These are phyloP conservation scores for Tarsius wallacei DNA, from an alignment of 2,797 vertebrate species.

Conservation along the genomic window DNA sequence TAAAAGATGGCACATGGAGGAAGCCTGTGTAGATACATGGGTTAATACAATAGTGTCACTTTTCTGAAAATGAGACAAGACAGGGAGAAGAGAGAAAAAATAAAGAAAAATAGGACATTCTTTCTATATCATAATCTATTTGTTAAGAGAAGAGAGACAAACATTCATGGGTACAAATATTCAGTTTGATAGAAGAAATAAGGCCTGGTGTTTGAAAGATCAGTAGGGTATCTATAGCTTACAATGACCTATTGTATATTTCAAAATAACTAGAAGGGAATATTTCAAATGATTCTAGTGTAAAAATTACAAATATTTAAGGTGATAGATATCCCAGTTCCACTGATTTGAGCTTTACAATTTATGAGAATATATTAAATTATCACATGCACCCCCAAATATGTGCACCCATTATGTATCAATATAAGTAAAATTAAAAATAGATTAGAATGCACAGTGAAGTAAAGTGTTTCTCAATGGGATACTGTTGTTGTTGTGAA, in stretches of 20 bases:
- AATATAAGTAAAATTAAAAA: background rate
- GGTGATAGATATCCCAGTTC: no score
- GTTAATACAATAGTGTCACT: no score
- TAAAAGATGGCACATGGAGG: background rate
- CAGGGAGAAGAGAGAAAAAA: background rate
- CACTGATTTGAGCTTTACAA: no score
- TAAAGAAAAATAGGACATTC: conserved; percentile 6
- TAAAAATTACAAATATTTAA: no score
- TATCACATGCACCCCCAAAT: no score
- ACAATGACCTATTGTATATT: background rate
- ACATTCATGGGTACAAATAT: background rate
- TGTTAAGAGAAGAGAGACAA: conserved; percentile 32
- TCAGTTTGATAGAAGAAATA: background rate
- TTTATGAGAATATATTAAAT: no score
- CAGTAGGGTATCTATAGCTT: background rate
- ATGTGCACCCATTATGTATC: no score
- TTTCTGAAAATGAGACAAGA: conserved; percentile 54
- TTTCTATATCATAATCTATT: conserved; percentile 22
- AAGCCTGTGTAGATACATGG: no score
- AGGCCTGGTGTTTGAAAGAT: background rate
- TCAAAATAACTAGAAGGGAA: no score
- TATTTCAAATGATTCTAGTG: no score
- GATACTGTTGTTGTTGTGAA: background rate
- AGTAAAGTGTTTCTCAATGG: background rate
- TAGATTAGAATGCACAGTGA: background rate